Base-by-base conservation (phyloP, 2,888 invertebrate species). In the Rhagium mordax region DNA sequence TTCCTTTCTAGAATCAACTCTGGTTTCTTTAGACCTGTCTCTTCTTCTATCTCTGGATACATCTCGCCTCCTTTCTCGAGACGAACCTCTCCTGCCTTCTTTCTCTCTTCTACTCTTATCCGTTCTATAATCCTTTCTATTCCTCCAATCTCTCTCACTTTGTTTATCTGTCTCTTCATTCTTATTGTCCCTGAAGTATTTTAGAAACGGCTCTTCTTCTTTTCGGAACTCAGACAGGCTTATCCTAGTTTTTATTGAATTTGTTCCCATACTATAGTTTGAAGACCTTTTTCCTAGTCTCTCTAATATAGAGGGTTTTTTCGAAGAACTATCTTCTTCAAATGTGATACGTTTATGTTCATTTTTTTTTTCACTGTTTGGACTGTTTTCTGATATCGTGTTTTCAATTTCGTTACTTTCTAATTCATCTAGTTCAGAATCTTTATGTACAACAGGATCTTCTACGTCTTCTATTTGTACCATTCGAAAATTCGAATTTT, bases 241-340 rank as follows among this genome's bases (percentile, higher is more conserved):
- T 53, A 84, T 81, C 65, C 71, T 75, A 29, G 47, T 75, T 60
- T 72, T 78, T 20, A 65, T 68, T 29, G 62, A 51, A 18, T 68
- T 71, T 13, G 76, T 74, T 53, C 75, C 75, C 60, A 67, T 65
- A 27, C 48, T 67, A 33, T 74, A 75, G 27, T 79, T 75, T 29
- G 4, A 41, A 41, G 82, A 68, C 70, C 84, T 85, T 72, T 86
- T 85, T 0, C 90, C 91, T 49, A 91, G 83, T 29, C 91, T 86
- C 61, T 90, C 89, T 73, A 89, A 86, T 16, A 90, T 86, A 0
- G 91, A 88, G 15, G 84, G 84, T 73, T 85, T 88, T 77, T 79
- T 85, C 0, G 79, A 70, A 18, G 77, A 41, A 16, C 59, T 75
- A 49, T 74, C 81, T 75, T 70, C 61, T 15, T 78, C 76, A 64